phyloP scores from a whole-genome alignment of 2,888 invertebrate species.

The Apoda limacodes region DNA sequence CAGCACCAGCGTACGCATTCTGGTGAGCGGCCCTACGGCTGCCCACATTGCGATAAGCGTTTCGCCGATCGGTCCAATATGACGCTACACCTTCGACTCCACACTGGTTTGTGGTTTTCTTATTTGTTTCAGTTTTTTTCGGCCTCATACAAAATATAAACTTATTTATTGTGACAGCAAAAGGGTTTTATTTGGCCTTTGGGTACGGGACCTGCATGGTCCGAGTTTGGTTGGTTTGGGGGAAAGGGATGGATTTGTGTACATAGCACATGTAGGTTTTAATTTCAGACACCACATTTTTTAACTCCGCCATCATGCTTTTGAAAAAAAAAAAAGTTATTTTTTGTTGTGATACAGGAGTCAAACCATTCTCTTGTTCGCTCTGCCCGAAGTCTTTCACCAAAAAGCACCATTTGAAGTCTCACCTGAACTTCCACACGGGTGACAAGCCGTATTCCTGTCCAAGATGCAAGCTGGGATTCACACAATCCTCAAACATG shows the following conservation, averaged over 20 bases:
- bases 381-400: constrained; percentile 84
- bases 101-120: constrained; percentile 76
- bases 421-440: constrained; percentile 87
- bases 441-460: constrained; percentile 81
- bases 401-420: constrained; percentile 87
- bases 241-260: too few species aligned
- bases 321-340: neutral
- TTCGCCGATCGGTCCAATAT: constrained; percentile 89
- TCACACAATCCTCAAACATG: constrained; percentile 90
- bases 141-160: too few species aligned
- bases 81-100: constrained; percentile 83
- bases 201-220: too few species aligned
- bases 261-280: neutral
- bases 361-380: constrained; percentile 79
- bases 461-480: constrained; percentile 76
- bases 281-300: neutral
- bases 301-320: neutral
- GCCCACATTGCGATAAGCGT: constrained; percentile 83
- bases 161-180: too few species aligned
- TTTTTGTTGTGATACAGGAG: constrained; percentile 66
- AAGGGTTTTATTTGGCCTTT: too few species aligned
- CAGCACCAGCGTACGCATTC: constrained; percentile 87
- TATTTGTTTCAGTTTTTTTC: neutral
- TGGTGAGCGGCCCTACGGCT: constrained; percentile 84
- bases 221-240: too few species aligned